Percentiles rank a stretch among this genome's conserved stretches.
Conservation (phyloP, 2,113 vertebrate species). For the Pantherophis guttatus region DNA sequence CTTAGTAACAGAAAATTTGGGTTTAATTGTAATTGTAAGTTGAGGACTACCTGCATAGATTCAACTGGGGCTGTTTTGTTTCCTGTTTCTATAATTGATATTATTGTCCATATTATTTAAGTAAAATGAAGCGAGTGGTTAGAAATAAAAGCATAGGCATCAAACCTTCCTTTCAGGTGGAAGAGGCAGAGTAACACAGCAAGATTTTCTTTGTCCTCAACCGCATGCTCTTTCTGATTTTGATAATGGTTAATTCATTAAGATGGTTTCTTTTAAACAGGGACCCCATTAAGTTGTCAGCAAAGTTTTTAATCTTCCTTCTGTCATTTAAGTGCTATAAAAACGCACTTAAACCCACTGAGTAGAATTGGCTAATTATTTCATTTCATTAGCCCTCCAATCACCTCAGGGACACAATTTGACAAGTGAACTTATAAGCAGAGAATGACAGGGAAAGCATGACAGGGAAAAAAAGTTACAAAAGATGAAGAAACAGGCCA, state of each 20-base stretch:
- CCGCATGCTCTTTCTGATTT: neutral
- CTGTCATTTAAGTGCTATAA: conserved; percentile 19
- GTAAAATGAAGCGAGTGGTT: neutral
- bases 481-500: conserved; percentile 1
- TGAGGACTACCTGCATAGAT: neutral
- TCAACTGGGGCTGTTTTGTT: neutral
- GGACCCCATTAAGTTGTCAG: neutral
- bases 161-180: neutral
- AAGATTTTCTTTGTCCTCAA: neutral
- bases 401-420: neutral
- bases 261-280: conserved; percentile 34
- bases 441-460: neutral
- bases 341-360: conserved; percentile 34
- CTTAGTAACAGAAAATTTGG: neutral
- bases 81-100: neutral
- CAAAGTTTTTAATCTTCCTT: conserved; percentile 39
- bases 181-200: neutral
- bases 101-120: neutral
- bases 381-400: conserved; percentile 24
- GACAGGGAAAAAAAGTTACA: conserved; percentile 6
- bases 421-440: conserved; percentile 27
- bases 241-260: conserved; percentile 7
- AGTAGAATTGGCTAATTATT: conserved; percentile 19
- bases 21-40: neutral
- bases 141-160: neutral